Percentiles rank a stretch among this genome's conserved stretches.
Evolutionary conservation across 2,113 vertebrate genomes (phyloP).

Genomic region (Megatriorchis doriae): DNA sequence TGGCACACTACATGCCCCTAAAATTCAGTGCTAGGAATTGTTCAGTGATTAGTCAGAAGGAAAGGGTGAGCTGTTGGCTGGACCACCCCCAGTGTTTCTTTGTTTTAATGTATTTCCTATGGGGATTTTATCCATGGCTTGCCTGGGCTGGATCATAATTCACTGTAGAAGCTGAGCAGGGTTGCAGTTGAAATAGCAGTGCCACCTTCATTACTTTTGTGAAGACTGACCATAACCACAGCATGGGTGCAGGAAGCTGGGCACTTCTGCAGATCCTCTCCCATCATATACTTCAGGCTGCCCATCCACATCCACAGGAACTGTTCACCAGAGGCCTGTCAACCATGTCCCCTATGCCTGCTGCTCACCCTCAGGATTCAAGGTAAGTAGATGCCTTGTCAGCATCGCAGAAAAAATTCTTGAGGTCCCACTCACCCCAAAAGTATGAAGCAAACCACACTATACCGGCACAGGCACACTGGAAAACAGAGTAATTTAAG

Average conservation of each 20-base stretch:
- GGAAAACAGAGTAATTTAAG: conserved; percentile 27
- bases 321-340: neutral
- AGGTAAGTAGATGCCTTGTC: neutral
- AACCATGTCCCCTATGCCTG: neutral
- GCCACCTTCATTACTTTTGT: neutral
- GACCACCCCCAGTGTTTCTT: neutral
- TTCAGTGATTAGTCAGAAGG: neutral
- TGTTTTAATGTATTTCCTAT: neutral
- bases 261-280: neutral
- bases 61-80: neutral
- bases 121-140: neutral
- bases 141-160: neutral
- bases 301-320: neutral
- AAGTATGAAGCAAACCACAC: neutral
- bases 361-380: neutral
- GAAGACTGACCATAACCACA: neutral
- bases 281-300: neutral
- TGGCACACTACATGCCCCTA: neutral
- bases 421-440: neutral
- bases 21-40: neutral
- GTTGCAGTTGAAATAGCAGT: neutral
- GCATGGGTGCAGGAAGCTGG: accelerated
- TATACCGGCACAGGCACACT: neutral
- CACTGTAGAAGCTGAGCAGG: neutral
- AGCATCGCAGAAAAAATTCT: neutral